phyloP scores from a whole-genome alignment of 2,888 invertebrate genomes.

The Macropis europaea region DNA sequence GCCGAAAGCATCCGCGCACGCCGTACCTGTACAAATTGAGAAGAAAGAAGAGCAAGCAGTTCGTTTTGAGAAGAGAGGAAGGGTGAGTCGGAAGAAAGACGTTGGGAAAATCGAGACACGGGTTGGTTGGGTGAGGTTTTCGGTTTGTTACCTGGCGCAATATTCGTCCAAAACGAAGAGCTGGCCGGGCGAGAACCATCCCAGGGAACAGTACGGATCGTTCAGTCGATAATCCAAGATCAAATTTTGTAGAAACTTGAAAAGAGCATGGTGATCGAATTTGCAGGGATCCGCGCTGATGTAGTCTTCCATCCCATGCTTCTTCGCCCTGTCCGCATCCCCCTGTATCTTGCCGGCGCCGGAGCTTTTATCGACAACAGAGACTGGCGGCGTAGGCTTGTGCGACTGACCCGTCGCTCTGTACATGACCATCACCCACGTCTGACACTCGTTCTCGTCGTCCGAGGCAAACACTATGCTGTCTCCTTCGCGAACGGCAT shows the following conservation, averaged over 20 bases:
- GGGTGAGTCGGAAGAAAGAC: not conserved
- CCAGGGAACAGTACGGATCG: conserved; percentile 99
- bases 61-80: not conserved
- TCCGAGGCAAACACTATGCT: conserved; percentile 97
- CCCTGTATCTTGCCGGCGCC: conserved; percentile 94
- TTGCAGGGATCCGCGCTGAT: conserved; percentile 99
- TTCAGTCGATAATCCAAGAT: conserved; percentile 97
- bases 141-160: conserved; percentile 89
- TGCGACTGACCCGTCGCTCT: conserved; percentile 99
- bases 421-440: conserved; percentile 99
- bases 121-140: too few species aligned
- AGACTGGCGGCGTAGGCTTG: conserved; percentile 97
- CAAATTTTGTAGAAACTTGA: conserved; percentile 94
- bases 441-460: conserved; percentile 98
- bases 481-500: conserved; percentile 98
- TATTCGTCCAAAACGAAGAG: conserved; percentile 99
- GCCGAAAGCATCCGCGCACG: conserved; percentile 97
- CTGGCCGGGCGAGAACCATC: conserved; percentile 99
- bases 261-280: conserved; percentile 96
- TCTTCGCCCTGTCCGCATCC: conserved; percentile 96
- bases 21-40: conserved; percentile 86
- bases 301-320: conserved; percentile 99
- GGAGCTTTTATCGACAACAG: conserved; percentile 90
- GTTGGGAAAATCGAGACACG: too few species aligned
- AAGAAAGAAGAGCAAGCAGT: not conserved